Evolutionary conservation across 2,888 invertebrate species (phyloP).

Genomic region (Pristionchus entomophagus): DNA sequence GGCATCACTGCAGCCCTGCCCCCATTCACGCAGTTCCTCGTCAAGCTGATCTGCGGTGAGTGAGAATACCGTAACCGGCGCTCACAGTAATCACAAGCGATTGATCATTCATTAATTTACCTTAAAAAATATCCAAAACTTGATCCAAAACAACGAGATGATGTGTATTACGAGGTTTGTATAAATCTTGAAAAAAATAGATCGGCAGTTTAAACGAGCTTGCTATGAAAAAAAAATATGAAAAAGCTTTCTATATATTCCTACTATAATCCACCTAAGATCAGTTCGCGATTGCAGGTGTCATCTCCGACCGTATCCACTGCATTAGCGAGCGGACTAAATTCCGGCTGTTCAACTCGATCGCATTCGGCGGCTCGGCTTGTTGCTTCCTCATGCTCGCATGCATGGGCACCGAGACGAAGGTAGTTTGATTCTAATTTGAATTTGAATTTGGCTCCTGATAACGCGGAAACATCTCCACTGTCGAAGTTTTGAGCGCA

Average conservation of each 20-base stretch:
- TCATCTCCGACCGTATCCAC: constrained; percentile 53
- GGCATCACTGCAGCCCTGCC: constrained; percentile 73
- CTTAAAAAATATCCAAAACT: no score
- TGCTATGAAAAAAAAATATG: neutral
- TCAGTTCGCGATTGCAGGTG: constrained; percentile 45
- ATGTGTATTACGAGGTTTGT: no score
- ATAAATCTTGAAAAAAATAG: neutral
- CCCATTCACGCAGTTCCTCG: constrained; percentile 71
- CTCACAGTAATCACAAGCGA: no score
- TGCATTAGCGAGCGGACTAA: constrained; percentile 65
- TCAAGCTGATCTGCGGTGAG: constrained; percentile 67
- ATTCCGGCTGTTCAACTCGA: constrained; percentile 66
- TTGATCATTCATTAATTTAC: no score
- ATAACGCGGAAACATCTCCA: no score
- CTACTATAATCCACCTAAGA: neutral
- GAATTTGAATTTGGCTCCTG: no score
- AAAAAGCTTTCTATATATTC: no score
- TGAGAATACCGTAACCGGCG: no score
- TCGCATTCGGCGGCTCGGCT: constrained; percentile 65
- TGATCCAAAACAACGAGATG: no score
- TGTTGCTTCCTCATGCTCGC: constrained; percentile 57
- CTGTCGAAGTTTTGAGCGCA: no score
- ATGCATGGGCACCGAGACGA: constrained; percentile 50
- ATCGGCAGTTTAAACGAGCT: neutral
- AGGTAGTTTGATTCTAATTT: neutral